These are phyloP conservation scores for Brachionus sp. DNA, from an alignment of 1,140 invertebrate genomes.

Conservation along the genomic window DNA sequence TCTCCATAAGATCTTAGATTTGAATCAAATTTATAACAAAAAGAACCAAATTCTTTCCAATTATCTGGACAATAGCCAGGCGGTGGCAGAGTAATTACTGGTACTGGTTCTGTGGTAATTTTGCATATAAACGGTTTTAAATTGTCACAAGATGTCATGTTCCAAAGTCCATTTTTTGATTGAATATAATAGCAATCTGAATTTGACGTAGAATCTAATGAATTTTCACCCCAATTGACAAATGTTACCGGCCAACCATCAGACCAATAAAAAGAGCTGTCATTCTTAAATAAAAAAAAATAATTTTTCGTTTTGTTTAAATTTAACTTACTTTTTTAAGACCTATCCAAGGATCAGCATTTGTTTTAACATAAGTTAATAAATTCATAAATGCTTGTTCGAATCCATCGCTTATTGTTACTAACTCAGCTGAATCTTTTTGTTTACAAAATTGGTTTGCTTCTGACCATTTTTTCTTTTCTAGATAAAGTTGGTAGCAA, in stretches of 20 bases:
- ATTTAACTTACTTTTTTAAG: background rate
- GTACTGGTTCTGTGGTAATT: constrained; percentile 8
- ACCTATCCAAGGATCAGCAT: constrained; percentile 36
- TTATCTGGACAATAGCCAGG: constrained; percentile 22
- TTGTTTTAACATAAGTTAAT: constrained; percentile 21
- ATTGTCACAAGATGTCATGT: background rate
- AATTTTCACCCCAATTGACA: constrained; percentile 9
- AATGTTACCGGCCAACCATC: constrained; percentile 28
- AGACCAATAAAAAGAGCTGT: constrained; percentile 5
- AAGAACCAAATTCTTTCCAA: constrained; percentile 33
- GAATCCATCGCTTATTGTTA: constrained; percentile 15
- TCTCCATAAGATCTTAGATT: constrained; percentile 15
- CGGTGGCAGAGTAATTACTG: constrained; percentile 7
- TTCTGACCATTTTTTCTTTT: background rate
- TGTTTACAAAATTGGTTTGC: constrained; percentile 34
- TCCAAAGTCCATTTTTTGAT: constrained; percentile 13
- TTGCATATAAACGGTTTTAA: constrained; percentile 18
- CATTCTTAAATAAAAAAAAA: background rate
- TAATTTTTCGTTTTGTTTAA: background rate
- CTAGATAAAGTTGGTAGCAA: constrained; percentile 18
- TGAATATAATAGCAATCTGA: background rate
- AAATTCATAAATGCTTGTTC: constrained; percentile 39
- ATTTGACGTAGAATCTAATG: background rate
- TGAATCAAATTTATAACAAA: constrained; percentile 17
- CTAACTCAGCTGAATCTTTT: constrained; percentile 15